These are phyloP conservation scores for Lytechinus variegatus DNA, from an alignment of 35 echinoderm and acorn worm species.

Conservation along the genomic window DNA sequence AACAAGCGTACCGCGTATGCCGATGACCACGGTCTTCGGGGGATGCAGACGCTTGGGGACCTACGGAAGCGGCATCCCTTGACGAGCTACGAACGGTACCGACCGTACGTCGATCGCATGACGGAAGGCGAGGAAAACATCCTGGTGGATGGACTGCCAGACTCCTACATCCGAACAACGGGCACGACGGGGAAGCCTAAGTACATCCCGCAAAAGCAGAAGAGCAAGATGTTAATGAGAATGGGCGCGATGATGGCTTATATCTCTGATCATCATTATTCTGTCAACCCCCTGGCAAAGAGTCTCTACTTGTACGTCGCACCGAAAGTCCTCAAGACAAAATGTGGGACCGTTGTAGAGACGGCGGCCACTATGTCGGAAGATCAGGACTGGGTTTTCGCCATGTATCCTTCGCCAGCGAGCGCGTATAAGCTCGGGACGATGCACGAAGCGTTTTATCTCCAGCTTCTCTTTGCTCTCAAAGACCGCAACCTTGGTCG, in stretches of 20 bases:
- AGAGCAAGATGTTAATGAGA: background rate
- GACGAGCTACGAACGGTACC: slow-evolving; percentile 62
- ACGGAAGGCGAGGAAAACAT: slow-evolving; percentile 65
- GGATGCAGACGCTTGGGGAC: slow-evolving; percentile 54
- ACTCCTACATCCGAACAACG: slow-evolving; percentile 35
- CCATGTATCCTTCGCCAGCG: background rate
- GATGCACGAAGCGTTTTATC: slow-evolving; percentile 49
- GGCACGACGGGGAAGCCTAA: slow-evolving; percentile 77
- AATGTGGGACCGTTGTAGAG: slow-evolving; percentile 41
- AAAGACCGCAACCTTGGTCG: slow-evolving; percentile 56
- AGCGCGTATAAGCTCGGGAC: slow-evolving; percentile 9
- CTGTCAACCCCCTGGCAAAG: slow-evolving; percentile 30
- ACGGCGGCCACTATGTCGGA: background rate
- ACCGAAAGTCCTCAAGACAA: background rate
- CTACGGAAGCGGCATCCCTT: slow-evolving; percentile 68
- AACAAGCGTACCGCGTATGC: slow-evolving; percentile 76
- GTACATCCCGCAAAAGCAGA: slow-evolving; percentile 53
- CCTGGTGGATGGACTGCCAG: slow-evolving; percentile 49
- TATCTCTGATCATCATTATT: slow-evolving; percentile 18
- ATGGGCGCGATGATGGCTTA: background rate
- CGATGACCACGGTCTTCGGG: slow-evolving; percentile 27
- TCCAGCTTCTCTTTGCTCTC: slow-evolving; percentile 64
- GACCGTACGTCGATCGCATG: slow-evolving; percentile 60
- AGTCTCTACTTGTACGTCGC: slow-evolving; percentile 52
- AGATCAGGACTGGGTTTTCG: background rate